Conservation (phyloP, 2,797 vertebrate genomes). For the Clarias fuscus region DNA sequence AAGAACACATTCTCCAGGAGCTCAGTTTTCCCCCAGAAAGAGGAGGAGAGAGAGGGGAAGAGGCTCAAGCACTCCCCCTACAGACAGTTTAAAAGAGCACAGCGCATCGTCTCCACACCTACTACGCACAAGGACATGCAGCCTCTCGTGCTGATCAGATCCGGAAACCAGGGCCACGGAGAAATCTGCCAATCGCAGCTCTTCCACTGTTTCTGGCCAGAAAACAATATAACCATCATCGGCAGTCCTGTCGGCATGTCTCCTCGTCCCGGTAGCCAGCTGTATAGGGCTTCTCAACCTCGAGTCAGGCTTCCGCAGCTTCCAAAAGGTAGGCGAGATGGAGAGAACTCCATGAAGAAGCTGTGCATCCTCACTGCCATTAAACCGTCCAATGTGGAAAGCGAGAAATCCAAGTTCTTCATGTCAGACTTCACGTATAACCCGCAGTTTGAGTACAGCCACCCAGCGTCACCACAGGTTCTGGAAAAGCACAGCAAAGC, state of each 20-base stretch:
- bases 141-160: constrained; percentile 47
- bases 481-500: constrained; percentile 82
- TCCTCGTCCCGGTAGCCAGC: constrained; percentile 62
- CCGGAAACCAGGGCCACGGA: constrained; percentile 56
- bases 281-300: constrained; percentile 56
- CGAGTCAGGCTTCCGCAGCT: constrained; percentile 71
- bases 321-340: constrained; percentile 67
- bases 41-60: constrained; percentile 73
- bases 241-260: constrained; percentile 69
- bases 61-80: constrained; percentile 67
- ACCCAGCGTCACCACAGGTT: constrained; percentile 74
- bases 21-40: constrained; percentile 81
- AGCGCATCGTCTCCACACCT: constrained; percentile 52
- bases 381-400: constrained; percentile 90
- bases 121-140: constrained; percentile 36
- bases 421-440: constrained; percentile 84
- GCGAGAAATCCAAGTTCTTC: constrained; percentile 87
- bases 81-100: constrained; percentile 63
- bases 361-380: constrained; percentile 87
- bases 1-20: constrained; percentile 85
- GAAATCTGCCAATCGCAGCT: constrained; percentile 61
- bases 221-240: constrained; percentile 63
- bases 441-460: constrained; percentile 91
- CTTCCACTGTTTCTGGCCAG: constrained; percentile 54
- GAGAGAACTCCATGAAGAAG: constrained; percentile 72